Evolutionary conservation across 2,888 invertebrate species (phyloP).

Genomic region (Metalampra italica): DNA sequence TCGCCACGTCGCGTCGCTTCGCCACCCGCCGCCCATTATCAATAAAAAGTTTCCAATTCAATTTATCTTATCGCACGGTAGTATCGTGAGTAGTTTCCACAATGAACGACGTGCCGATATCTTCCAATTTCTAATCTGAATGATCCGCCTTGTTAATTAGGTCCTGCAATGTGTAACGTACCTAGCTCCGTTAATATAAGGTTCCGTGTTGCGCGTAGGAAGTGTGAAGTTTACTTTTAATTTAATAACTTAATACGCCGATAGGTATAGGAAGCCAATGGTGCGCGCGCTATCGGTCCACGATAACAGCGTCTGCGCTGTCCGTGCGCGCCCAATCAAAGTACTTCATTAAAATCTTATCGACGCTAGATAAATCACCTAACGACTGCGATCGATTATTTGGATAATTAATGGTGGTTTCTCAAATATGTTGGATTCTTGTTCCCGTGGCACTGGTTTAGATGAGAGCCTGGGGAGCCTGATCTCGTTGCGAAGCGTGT

Average conservation of each 20-base stretch:
- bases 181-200: slow-evolving; percentile 30
- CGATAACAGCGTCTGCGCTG: slow-evolving; percentile 63
- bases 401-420: slow-evolving; percentile 74
- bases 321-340: slow-evolving; percentile 74
- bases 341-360: slow-evolving; percentile 79
- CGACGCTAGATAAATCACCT: slow-evolving; percentile 77
- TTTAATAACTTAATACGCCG: slow-evolving; percentile 75
- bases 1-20: slow-evolving; percentile 19
- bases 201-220: slow-evolving; percentile 34
- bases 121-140: slow-evolving; percentile 75
- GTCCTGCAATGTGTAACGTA: slow-evolving; percentile 26
- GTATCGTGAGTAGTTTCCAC: slow-evolving; percentile 75
- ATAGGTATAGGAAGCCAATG: slow-evolving; percentile 70
- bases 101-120: slow-evolving; percentile 77
- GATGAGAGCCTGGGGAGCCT: slow-evolving; percentile 29
- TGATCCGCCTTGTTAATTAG: slow-evolving; percentile 74
- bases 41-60: slow-evolving; percentile 66
- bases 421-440: slow-evolving; percentile 68
- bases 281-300: slow-evolving; percentile 60
- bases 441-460: slow-evolving; percentile 47
- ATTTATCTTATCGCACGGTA: slow-evolving; percentile 73
- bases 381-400: slow-evolving; percentile 77
- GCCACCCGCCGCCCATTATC: slow-evolving; percentile 62
- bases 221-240: slow-evolving; percentile 58
- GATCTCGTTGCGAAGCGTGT: slow-evolving; percentile 7